Evolutionary conservation across 2,797 vertebrate species (phyloP), one percentile per base, ranked within the genome.

Genomic region (Sebastes taczanowskii): DNA sequence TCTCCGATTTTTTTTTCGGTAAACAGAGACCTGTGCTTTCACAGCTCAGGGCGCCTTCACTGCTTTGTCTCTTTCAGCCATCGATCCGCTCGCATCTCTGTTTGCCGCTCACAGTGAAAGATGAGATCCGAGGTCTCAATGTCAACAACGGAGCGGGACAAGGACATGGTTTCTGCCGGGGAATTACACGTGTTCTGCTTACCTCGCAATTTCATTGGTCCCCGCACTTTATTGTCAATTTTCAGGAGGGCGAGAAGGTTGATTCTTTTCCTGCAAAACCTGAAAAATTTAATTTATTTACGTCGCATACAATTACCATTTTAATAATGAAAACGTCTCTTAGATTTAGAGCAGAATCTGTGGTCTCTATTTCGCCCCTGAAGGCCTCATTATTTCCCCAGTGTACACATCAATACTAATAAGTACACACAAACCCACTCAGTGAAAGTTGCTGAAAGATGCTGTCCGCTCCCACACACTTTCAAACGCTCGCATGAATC

Each of bases 361-460:
- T 59, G 71, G 38, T 70, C 81, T 88, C 59, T 63, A 77, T 87
- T 82, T 68, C 55, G 42, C 46, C 63, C 35, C 72, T 27, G 23
- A 70, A 81, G 56, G 60, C 63, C 49, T 76, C 74, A 75, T 88
- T 86, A 82, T 84, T 86, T 71, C 68, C 67, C 70, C 72, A 11
- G 61, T 8, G 22, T 35, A 16, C 22, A 27, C 79, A 88, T 89
- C 87, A 55, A 89, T 90, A 88, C 74, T 81, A 88, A 88, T 89
- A 82, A 86, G 64, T 78, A 35, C 74, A 77, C 76, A 74, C 72
- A 70, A 74, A 81, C 79, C 32, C 35, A 70, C 78, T 89, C 84
- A n/a, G 58, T 58, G 80, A 74, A 83, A 81, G 89, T 67, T 83
- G 77, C 73, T 58, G 81, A 87, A 78, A 85, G 69, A 66, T 61